phyloP scores from a whole-genome alignment of 2,888 invertebrate genomes.

The Sericinus montela region DNA sequence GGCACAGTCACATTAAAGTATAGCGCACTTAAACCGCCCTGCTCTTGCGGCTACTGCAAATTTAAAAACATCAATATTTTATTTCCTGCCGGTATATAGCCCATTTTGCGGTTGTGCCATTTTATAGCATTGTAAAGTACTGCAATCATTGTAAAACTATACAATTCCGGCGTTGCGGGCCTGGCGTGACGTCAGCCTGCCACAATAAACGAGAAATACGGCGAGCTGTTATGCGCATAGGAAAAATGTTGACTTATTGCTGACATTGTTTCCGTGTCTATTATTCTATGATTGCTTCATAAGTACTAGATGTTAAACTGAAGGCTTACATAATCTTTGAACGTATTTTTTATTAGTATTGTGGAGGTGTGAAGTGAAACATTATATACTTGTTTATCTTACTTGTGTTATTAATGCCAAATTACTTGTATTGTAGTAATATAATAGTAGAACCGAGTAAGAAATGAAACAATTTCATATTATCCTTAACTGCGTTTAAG shows the following conservation, averaged over 20 bases:
- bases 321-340: too few species aligned
- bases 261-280: slow-evolving; percentile 9
- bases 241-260: slow-evolving; percentile 16
- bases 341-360: too few species aligned
- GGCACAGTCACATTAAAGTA: too few species aligned
- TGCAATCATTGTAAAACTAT: slow-evolving; percentile 47
- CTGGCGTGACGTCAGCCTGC: slow-evolving; percentile 29
- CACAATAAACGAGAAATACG: slow-evolving; percentile 27
- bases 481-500: too few species aligned
- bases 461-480: too few species aligned
- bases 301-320: too few species aligned
- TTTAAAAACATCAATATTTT: slow-evolving; percentile 16
- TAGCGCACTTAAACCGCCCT: neutral
- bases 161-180: slow-evolving; percentile 36
- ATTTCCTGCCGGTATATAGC: slow-evolving; percentile 21
- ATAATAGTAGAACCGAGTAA: too few species aligned
- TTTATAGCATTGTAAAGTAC: slow-evolving; percentile 46
- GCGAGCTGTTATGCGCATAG: neutral
- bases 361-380: too few species aligned
- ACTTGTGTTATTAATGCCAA: too few species aligned
- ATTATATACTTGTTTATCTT: too few species aligned
- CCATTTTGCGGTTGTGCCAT: slow-evolving; percentile 39
- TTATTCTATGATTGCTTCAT: neutral
- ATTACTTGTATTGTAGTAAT: too few species aligned
- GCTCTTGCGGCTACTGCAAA: neutral